phyloP scores from a whole-genome alignment of 2,113 vertebrate species.

The Pungitius pungitius region DNA sequence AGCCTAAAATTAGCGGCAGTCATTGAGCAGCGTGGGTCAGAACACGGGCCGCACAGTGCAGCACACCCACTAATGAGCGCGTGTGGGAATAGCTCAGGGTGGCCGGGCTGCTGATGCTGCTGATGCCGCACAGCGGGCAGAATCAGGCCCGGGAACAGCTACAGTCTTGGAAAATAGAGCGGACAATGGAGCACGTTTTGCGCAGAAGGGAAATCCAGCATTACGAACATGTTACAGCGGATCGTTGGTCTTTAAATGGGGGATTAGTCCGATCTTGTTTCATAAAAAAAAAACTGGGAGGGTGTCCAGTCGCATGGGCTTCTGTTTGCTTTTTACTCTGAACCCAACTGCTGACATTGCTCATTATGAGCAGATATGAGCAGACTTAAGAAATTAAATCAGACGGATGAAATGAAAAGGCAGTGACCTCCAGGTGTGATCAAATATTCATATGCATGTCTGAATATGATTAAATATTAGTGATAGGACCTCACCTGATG shows the following conservation, averaged over 20 bases:
- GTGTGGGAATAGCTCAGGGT: constrained; percentile 73
- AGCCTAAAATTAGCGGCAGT: constrained; percentile 75
- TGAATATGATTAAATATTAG: constrained; percentile 67
- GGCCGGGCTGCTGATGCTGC: constrained; percentile 54
- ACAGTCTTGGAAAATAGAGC: constrained; percentile 60
- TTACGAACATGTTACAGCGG: background rate
- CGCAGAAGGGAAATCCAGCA: constrained; percentile 3
- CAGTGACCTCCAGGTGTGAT: constrained; percentile 40
- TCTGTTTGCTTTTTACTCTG: background rate
- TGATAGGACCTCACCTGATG: constrained; percentile 47
- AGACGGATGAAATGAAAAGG: constrained; percentile 21
- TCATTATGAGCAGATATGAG: constrained; percentile 5
- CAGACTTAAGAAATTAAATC: background rate
- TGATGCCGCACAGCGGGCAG: constrained; percentile 40
- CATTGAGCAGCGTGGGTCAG: constrained; percentile 62
- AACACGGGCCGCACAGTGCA: constrained; percentile 53
- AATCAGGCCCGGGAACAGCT: constrained; percentile 62
- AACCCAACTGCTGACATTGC: constrained; percentile 15
- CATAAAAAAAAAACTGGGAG: background rate
- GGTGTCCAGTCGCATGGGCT: too few species aligned
- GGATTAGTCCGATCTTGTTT: constrained; percentile 14
- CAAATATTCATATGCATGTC: constrained; percentile 69
- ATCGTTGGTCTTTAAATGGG: background rate
- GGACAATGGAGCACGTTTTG: constrained; percentile 14
- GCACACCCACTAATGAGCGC: constrained; percentile 76